phyloP scores from a whole-genome alignment of 2,113 vertebrate species.

The Helogale parvula region DNA sequence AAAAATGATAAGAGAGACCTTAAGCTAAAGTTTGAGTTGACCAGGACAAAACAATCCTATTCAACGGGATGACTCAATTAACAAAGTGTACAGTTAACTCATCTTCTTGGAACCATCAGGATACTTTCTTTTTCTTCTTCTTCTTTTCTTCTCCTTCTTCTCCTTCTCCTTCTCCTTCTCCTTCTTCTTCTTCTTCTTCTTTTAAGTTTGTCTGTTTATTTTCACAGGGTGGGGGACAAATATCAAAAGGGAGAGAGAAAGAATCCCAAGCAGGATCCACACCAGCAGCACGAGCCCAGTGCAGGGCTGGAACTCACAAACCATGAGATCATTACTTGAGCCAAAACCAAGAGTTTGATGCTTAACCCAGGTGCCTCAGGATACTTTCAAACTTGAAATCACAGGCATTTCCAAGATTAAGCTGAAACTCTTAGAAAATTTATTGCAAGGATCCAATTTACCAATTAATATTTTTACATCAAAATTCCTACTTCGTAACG shows the following conservation, averaged over 20 bases:
- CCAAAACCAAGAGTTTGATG: no score
- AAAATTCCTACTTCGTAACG: background rate
- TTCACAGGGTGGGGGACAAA: no score
- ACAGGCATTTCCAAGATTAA: background rate
- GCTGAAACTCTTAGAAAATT: background rate
- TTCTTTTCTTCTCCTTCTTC: no score
- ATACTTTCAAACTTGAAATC: background rate
- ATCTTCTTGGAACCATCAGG: background rate
- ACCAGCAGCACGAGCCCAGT: no score
- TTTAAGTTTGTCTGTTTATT: no score
- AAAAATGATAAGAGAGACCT: background rate
- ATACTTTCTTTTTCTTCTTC: background rate
- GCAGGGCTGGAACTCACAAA: no score
- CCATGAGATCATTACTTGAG: no score
- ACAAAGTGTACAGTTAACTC: background rate
- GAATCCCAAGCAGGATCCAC: no score
- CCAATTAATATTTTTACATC: background rate
- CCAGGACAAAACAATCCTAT: background rate
- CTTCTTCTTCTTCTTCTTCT: no score
- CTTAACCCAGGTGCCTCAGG: no score
- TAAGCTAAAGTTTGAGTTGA: background rate
- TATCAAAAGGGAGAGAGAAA: no score
- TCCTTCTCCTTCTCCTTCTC: no score
- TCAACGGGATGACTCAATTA: background rate
- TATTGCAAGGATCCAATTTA: background rate